phyloP scores from a whole-genome alignment of 2,113 vertebrate species.

The Nycticryphes semicollaris region DNA sequence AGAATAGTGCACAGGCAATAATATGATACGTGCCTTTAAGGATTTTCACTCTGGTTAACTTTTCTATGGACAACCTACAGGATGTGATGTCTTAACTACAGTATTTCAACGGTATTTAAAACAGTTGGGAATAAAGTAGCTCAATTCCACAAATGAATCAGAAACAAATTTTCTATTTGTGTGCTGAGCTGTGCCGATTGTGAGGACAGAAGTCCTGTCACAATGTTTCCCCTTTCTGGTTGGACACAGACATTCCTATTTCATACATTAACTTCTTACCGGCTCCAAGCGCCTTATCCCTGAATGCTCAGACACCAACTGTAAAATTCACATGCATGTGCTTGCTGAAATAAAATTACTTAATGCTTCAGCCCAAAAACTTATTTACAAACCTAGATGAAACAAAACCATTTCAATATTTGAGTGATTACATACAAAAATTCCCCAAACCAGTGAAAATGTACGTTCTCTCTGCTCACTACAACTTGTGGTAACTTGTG shows the following conservation, averaged over 20 bases:
- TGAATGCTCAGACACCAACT: background rate
- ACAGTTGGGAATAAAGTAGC: background rate
- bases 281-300: background rate
- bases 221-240: background rate
- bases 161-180: background rate
- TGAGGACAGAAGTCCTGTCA: background rate
- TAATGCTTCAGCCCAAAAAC: background rate
- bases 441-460: background rate
- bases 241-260: background rate
- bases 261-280: background rate
- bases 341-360: background rate
- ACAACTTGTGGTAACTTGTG: slow-evolving; percentile 45
- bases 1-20: background rate
- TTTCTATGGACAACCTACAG: background rate
- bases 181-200: background rate
- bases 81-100: background rate
- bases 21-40: background rate
- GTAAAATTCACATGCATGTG: background rate
- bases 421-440: background rate
- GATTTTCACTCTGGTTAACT: background rate
- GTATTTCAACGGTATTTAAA: background rate
- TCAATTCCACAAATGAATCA: background rate
- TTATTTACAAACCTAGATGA: background rate
- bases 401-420: background rate
- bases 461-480: background rate